These are phyloP conservation scores for Spizaetus ornatus DNA, from an alignment of 2,113 vertebrate species.

Conservation along the genomic window DNA sequence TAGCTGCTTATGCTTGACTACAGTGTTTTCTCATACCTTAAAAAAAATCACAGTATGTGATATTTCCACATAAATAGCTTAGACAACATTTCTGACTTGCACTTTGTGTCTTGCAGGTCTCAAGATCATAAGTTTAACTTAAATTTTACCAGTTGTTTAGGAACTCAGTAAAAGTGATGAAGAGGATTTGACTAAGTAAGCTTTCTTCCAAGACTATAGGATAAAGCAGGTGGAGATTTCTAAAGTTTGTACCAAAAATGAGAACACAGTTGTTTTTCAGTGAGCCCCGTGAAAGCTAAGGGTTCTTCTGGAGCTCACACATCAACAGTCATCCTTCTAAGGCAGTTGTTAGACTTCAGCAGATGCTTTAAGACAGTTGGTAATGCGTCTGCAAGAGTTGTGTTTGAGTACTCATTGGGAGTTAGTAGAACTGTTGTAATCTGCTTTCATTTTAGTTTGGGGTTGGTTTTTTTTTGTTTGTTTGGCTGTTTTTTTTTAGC, in stretches of 20 bases:
- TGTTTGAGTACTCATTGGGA: not conserved
- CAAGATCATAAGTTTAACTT: not conserved
- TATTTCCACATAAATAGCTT: not conserved
- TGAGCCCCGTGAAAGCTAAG: not conserved
- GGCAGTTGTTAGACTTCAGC: not conserved
- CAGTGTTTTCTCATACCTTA: not conserved
- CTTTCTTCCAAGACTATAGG: not conserved
- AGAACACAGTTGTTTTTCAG: not conserved
- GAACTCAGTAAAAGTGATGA: not conserved
- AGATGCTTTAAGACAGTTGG: not conserved
- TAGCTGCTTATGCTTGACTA: not conserved
- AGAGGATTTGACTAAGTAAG: not conserved
- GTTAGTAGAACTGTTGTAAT: not conserved
- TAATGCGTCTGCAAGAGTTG: not conserved
- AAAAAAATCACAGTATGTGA: not conserved
- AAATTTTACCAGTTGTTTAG: not conserved
- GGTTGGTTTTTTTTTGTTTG: not conserved
- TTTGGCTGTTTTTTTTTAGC: not conserved
- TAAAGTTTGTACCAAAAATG: not conserved
- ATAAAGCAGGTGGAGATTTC: not conserved
- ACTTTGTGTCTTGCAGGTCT: not conserved
- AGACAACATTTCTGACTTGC: not conserved
- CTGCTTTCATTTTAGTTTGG: not conserved
- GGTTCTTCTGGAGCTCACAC: not conserved
- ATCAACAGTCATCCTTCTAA: not conserved